Evolutionary conservation across 2,113 vertebrate genomes (phyloP).

Genomic region (Pseudonaja textilis): DNA sequence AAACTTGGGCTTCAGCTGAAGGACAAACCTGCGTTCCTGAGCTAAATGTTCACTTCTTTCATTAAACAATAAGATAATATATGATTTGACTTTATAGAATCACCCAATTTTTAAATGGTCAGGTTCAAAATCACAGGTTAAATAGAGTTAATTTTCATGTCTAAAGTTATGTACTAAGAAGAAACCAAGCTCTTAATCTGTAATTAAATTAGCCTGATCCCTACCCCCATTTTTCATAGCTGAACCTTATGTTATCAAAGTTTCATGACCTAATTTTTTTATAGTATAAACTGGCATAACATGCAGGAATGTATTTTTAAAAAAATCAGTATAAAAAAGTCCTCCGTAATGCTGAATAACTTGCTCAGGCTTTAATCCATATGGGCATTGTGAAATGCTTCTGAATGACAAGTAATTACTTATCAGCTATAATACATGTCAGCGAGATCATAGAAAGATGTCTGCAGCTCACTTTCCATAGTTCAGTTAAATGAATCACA

Average conservation of each 20-base stretch:
- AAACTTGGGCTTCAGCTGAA: neutral
- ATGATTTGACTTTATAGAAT: neutral
- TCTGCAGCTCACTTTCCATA: conserved; percentile 24
- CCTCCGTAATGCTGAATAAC: conserved; percentile 22
- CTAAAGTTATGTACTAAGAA: conserved; percentile 32
- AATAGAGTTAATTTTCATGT: conserved; percentile 6
- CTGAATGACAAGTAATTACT: conserved; percentile 45
- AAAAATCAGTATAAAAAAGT: conserved; percentile 26
- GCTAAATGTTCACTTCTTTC: neutral
- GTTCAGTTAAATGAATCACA: conserved; percentile 20
- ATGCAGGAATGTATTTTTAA: neutral
- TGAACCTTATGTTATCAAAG: conserved; percentile 41
- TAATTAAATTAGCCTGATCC: conserved; percentile 58
- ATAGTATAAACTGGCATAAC: conserved; percentile 55
- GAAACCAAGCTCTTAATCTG: conserved; percentile 51
- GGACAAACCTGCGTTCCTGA: neutral
- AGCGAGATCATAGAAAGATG: conserved; percentile 33
- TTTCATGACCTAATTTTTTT: conserved; percentile 56
- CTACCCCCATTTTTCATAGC: conserved; percentile 26
- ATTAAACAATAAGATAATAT: neutral
- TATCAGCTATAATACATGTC: conserved; percentile 41
- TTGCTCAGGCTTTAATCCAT: conserved; percentile 29
- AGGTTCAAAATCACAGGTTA: conserved; percentile 15
- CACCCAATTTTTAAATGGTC: conserved; percentile 1
- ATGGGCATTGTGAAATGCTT: conserved; percentile 29